Evolutionary conservation across 2,113 vertebrate species (phyloP).

Genomic region (Brachypodius melanocephalos): DNA sequence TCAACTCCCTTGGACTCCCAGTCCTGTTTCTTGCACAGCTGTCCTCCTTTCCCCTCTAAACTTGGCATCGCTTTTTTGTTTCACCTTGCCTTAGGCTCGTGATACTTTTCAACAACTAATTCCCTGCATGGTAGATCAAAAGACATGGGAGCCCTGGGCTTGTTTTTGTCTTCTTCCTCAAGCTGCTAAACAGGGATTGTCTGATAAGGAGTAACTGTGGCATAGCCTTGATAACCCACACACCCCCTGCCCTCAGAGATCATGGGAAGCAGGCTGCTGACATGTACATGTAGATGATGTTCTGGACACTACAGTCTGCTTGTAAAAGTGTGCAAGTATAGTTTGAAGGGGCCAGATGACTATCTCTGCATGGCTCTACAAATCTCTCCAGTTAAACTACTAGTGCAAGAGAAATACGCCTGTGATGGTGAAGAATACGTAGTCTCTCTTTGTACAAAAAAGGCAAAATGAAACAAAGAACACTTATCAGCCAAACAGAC

Average conservation of each 20-base stretch:
- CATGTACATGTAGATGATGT: background rate
- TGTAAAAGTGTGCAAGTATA: background rate
- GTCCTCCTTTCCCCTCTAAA: constrained; percentile 28
- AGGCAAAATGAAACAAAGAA: background rate
- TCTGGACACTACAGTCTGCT: background rate
- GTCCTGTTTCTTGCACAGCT: constrained; percentile 14
- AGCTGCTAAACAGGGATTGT: background rate
- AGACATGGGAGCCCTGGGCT: background rate
- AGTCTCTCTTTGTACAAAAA: background rate
- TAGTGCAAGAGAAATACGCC: background rate
- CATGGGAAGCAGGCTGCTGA: background rate
- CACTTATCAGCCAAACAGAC: background rate
- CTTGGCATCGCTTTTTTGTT: constrained; percentile 12
- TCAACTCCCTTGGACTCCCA: background rate
- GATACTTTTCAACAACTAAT: constrained; percentile 5
- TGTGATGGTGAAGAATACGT: background rate
- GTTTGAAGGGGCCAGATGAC: background rate
- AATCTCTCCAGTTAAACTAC: background rate
- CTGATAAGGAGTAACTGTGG: background rate
- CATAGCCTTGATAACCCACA: background rate
- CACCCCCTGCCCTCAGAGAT: background rate
- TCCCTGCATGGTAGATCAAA: constrained; percentile 41
- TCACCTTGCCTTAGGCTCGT: constrained; percentile 23
- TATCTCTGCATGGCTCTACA: background rate
- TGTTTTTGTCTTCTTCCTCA: constrained; percentile 13